Percentiles rank a stretch among this genome's conserved stretches.
Evolutionary conservation across 2,113 vertebrate species (phyloP).

Genomic region (Brachionichthys hirsutus): DNA sequence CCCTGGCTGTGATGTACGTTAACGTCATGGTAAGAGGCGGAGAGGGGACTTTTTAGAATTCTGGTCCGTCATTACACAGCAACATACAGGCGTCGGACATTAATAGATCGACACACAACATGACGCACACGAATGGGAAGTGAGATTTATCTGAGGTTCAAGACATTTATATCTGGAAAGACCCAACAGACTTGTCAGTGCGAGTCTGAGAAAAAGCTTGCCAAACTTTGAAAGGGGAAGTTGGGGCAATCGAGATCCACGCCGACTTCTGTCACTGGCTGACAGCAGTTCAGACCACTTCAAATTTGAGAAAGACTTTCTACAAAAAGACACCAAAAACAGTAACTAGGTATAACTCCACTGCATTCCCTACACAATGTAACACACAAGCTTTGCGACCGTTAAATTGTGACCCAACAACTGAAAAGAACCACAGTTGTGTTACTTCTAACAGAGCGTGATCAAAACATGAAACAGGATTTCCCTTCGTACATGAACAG

Average conservation of each 20-base stretch:
- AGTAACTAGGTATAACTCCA: not conserved
- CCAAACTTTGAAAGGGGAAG: conserved; percentile 33
- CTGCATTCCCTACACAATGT: not conserved
- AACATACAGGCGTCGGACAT: not conserved
- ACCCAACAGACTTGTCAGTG: not conserved
- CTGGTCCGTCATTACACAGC: not conserved
- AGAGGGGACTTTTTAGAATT: not conserved
- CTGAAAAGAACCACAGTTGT: too few species aligned
- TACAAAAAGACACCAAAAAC: conserved; percentile 4
- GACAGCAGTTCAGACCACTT: not conserved
- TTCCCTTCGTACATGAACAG: conserved; percentile 17
- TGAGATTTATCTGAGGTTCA: conserved; percentile 4
- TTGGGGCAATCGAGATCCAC: not conserved
- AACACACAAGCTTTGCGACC: not conserved
- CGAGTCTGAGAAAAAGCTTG: conserved; percentile 19
- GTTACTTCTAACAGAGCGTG: not conserved
- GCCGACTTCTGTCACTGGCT: not conserved
- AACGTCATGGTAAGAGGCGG: not conserved
- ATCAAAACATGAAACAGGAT: conserved; percentile 10
- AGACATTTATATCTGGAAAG: conserved; percentile 10
- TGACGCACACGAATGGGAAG: conserved; percentile 12
- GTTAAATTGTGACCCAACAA: too few species aligned
- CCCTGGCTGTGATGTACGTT: too few species aligned
- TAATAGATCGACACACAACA: not conserved
- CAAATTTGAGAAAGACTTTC: not conserved